phyloP scores from a whole-genome alignment of 2,888 invertebrate species.

The Protonemura montana region DNA sequence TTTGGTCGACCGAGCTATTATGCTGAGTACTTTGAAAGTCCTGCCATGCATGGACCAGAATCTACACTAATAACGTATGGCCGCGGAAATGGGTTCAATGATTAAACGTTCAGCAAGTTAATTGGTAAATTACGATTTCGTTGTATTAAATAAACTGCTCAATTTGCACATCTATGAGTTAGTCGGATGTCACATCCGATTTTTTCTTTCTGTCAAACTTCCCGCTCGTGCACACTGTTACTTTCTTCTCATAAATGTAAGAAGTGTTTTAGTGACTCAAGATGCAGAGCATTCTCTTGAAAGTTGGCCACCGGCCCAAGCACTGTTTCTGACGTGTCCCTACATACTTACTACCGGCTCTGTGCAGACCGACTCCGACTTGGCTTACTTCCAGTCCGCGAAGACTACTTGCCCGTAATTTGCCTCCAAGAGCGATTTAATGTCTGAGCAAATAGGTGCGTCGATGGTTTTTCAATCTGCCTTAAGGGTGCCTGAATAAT shows the following conservation, averaged over 20 bases:
- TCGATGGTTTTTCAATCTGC: not conserved
- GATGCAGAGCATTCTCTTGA: not conserved
- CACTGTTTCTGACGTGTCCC: not conserved
- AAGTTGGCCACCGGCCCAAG: not conserved
- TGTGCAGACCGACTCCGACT: not conserved
- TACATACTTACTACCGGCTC: not conserved
- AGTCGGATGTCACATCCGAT: no score
- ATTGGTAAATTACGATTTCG: no score
- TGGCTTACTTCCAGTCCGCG: not conserved
- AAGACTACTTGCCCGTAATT: not conserved
- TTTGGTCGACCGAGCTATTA: not conserved
- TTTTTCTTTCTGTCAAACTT: no score
- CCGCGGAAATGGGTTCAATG: not conserved
- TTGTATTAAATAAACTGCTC: no score
- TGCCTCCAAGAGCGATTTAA: not conserved
- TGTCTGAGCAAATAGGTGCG: not conserved
- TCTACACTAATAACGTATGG: not conserved
- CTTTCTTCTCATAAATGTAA: not conserved
- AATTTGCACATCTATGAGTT: no score
- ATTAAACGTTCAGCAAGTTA: no score
- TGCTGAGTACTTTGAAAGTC: not conserved
- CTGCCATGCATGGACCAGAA: not conserved
- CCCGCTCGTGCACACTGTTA: no score
- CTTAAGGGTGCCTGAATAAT: not conserved
- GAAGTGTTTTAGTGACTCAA: not conserved